phyloP scores from a whole-genome alignment of 2,888 invertebrate species.

The Lithodes maja region DNA sequence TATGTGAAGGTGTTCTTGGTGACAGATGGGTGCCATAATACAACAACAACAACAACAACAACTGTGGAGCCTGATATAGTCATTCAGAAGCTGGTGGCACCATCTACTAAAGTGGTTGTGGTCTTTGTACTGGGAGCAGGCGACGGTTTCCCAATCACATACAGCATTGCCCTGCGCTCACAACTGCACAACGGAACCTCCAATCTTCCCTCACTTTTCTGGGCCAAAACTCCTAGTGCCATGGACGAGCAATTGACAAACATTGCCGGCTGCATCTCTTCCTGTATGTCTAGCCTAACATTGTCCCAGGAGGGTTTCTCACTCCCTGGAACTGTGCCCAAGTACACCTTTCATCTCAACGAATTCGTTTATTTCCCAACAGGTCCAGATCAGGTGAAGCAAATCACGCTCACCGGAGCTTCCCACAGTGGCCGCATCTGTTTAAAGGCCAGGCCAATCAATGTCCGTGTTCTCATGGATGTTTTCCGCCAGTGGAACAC shows the following conservation, averaged over 20 bases:
- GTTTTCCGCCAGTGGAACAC: slow-evolving; percentile 57
- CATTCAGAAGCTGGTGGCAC: slow-evolving; percentile 14
- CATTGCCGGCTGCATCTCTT: background rate
- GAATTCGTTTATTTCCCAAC: slow-evolving; percentile 47
- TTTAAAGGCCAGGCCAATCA: background rate
- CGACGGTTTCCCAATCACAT: slow-evolving; percentile 44
- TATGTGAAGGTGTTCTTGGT: slow-evolving; percentile 49
- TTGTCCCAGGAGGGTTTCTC: slow-evolving; percentile 16
- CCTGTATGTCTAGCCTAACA: background rate
- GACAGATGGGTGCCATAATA: slow-evolving; percentile 52
- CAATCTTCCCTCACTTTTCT: slow-evolving; percentile 43
- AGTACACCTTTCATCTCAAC: background rate
- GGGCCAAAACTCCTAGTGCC: background rate
- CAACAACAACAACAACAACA: slow-evolving; percentile 15
- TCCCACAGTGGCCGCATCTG: background rate
- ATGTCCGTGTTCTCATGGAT: background rate
- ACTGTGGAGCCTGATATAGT: slow-evolving; percentile 10
- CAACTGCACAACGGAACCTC: slow-evolving; percentile 44
- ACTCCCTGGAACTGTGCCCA: slow-evolving; percentile 14
- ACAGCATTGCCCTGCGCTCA: slow-evolving; percentile 51
- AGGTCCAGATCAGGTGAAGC: slow-evolving; percentile 16
- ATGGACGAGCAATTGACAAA: background rate
- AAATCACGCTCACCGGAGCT: background rate
- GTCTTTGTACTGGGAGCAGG: slow-evolving; percentile 48
- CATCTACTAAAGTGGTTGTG: slow-evolving; percentile 35